These are phyloP conservation scores for Halcyon chelicuti DNA, from an alignment of 2,797 vertebrate species.

Conservation along the genomic window DNA sequence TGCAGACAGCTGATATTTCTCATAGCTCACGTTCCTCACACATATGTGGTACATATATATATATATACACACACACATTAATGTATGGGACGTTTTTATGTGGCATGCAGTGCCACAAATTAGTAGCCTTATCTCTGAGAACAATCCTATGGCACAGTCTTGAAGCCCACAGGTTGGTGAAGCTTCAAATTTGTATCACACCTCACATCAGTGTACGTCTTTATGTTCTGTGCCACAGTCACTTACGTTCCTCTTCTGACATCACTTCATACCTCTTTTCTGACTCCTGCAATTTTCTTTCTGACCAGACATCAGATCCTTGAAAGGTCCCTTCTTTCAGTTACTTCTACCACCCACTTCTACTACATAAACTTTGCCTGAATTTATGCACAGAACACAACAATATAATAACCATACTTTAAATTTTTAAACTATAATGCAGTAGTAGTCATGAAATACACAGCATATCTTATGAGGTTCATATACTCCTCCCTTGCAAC, in stretches of 20 bases:
- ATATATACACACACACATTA: not conserved
- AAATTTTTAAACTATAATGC: not conserved
- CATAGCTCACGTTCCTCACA: not conserved
- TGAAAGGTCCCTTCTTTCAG: not conserved
- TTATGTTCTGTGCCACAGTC: not conserved
- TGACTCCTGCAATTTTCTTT: not conserved
- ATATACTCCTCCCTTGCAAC: not conserved
- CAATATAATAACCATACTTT: not conserved
- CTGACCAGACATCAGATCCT: not conserved
- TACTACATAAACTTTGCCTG: not conserved
- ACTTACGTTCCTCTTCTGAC: not conserved
- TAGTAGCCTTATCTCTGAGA: not conserved
- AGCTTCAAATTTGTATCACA: not conserved
- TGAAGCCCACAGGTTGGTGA: not conserved
- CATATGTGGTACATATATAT: not conserved
- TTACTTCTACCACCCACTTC: not conserved
- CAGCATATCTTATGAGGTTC: not conserved
- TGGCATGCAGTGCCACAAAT: not conserved
- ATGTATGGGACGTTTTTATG: not conserved
- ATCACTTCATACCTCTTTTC: not conserved
- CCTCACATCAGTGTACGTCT: not conserved
- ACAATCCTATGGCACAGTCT: not conserved
- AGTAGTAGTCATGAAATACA: not conserved
- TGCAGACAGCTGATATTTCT: not conserved
- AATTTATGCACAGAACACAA: not conserved